Base-by-base conservation (phyloP, 2,113 vertebrate species). In the Vidua macroura region DNA sequence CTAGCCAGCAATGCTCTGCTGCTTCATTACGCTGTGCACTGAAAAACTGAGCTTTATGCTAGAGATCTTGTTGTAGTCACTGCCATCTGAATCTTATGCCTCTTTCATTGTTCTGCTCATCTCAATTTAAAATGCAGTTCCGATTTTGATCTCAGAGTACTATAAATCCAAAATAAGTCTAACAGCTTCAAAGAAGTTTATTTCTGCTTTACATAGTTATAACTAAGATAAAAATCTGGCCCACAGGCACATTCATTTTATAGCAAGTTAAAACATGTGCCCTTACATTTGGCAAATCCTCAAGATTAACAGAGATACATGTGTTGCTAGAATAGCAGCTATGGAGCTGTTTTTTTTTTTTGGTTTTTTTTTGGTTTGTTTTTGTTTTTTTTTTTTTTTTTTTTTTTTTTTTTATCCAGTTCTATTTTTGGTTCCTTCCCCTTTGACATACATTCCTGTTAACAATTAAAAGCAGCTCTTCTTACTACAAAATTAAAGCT, bases 391-490 rank as follows among this genome's bases (percentile, higher is more conserved):
- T 4, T 49, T 84, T 63, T 51, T 60, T 4, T 58, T 41, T 39
- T 33, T 33, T 25, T 67, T 68, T 52, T 63, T 41, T 72, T 68
- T 43, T 0, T 10, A 66, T 93, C 15, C 59, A 75, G n/a, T 59
- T 77, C 67, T 93, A 92, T 96, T 95, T 95, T 95, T 92, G 70
- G 62, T 70, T 92, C 60, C 33, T 94, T 97, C 43, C 75, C 91
- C 93, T 96, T 95, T 96, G 93, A 94, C 91, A 95, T 51, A 96
- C 72, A 96, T 96, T 93, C 90, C 95, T 96, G 87, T 68, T 94
- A 93, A 59, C 72, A 88, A 88, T 82, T 96, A 83, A 87, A 93
- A 86, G n/a, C 6, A 2, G 25, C 52, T 91, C 31, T 33, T 83
- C 69, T 77, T 39, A 81, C 60, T 44, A 79, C 37, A 89, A 63